These are phyloP conservation scores for Ceratothoa steindachneri DNA, from an alignment of 2,888 invertebrate genomes.

Conservation along the genomic window DNA sequence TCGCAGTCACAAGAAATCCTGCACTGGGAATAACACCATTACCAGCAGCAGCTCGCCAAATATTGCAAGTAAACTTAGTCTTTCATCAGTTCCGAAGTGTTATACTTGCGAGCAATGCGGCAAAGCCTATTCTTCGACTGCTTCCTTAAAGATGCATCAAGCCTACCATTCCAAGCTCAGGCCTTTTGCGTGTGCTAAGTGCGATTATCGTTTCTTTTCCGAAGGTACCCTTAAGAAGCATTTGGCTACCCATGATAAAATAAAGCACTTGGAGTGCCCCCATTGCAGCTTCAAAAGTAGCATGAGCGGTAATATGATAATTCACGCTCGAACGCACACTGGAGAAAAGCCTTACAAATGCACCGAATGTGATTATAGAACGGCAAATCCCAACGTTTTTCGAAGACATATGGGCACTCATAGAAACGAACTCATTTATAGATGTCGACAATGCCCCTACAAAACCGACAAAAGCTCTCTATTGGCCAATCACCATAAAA, in stretches of 20 bases:
- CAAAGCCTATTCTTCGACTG: background rate
- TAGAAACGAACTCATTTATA: background rate
- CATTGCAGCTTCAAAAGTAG: constrained; percentile 1
- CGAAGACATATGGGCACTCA: background rate
- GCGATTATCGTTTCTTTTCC: background rate
- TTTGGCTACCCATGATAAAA: background rate
- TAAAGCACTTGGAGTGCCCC: background rate
- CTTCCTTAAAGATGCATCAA: background rate
- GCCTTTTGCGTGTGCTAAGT: background rate
- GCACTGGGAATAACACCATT: background rate
- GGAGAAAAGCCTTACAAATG: constrained; percentile 1
- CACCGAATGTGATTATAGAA: background rate
- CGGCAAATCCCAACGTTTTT: background rate
- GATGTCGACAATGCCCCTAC: background rate
- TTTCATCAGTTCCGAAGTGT: background rate
- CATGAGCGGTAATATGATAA: constrained; percentile 2
- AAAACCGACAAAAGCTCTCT: background rate
- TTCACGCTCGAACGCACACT: background rate
- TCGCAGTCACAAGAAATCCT: background rate
- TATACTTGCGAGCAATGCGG: constrained; percentile 2
- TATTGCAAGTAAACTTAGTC: background rate
- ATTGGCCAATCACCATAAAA: background rate
- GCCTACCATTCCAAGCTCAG: constrained; percentile 1
- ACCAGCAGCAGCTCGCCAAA: background rate
- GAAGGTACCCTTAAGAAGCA: background rate